Conservation (phyloP, 2,113 vertebrate genomes). For the Dipodomys spectabilis region DNA sequence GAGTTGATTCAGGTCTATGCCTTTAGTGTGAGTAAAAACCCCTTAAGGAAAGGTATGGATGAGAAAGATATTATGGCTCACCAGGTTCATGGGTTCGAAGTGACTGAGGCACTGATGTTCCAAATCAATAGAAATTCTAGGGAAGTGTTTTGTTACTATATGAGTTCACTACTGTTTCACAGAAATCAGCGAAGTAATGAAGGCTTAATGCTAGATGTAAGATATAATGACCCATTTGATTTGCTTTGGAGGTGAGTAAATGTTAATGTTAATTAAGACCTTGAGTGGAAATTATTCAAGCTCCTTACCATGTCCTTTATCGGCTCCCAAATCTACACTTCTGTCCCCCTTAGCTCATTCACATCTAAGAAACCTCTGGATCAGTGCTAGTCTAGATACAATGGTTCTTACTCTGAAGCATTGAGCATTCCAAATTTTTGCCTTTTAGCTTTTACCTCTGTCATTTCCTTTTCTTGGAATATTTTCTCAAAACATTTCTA, state of each 20-base stretch:
- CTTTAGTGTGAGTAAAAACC: background rate
- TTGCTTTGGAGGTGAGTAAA: background rate
- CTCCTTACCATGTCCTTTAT: background rate
- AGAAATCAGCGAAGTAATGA: constrained; percentile 27
- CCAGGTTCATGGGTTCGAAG: background rate
- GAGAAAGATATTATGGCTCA: background rate
- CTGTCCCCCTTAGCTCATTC: background rate
- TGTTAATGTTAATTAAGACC: background rate
- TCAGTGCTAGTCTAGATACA: background rate
- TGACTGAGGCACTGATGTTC: background rate
- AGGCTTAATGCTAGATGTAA: background rate
- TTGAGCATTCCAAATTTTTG: background rate
- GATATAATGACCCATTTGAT: background rate
- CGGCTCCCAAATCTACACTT: background rate
- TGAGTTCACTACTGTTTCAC: background rate
- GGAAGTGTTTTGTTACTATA: background rate
- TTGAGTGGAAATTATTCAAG: background rate
- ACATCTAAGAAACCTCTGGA: background rate
- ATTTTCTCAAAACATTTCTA: background rate
- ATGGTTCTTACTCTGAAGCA: background rate
- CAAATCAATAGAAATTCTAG: background rate
- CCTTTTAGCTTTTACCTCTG: constrained; percentile 5
- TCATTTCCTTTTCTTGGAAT: background rate
- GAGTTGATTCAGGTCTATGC: background rate
- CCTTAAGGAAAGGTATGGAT: background rate